Evolutionary conservation across 2,113 vertebrate species (phyloP), one percentile per base, ranked within the genome.

Genomic region (Centropristis striata): DNA sequence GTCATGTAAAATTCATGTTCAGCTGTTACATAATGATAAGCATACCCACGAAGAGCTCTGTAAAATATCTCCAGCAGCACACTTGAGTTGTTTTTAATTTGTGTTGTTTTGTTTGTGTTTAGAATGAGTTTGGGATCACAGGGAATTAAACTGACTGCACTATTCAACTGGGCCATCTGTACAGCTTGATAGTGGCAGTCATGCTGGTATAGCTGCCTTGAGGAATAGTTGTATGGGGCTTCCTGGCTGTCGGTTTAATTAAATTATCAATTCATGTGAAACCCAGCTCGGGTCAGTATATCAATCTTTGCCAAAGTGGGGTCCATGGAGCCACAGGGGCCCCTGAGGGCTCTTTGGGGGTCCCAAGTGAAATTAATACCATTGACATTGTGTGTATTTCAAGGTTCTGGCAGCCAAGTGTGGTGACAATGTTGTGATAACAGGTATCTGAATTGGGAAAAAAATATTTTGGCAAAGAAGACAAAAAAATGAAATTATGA

Each of bases 241-340:
- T 78, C 67, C 72, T 41, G 68, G 60, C 71, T 63, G 79, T 73
- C 32, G 23, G 20, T 83, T 80, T 80, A 75, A 87, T 89, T 84
- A 84, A 83, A 89, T 91, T 23, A 84, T 82, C 80, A 89, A 80
- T 84, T 82, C 42, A 82, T 71, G 68, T 83, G 64, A 85, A 83
- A 69, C 68, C 27, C 41, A 1, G 64, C 51, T 36, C 71, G 77
- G 86, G 86, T 90, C 84, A 87, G 71, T 18, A 4, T 67, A 79
- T 85, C 76, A 85, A 4, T 85, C 86, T 81, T 21, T 65, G 57
- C 44, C 71, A 71, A 64, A 68, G 76, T 57, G 55, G 70, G 51
- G 64, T 67, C 46, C 54, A 5, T 41, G 44, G 60, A 55, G 63
- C 51, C 51, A 37, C 28, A 47, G 46, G 15, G 27, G 55, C 32